Evolutionary conservation across 2,113 vertebrate genomes (phyloP), one percentile per base, ranked within the genome.

Genomic region (Neogobius melanostomus): DNA sequence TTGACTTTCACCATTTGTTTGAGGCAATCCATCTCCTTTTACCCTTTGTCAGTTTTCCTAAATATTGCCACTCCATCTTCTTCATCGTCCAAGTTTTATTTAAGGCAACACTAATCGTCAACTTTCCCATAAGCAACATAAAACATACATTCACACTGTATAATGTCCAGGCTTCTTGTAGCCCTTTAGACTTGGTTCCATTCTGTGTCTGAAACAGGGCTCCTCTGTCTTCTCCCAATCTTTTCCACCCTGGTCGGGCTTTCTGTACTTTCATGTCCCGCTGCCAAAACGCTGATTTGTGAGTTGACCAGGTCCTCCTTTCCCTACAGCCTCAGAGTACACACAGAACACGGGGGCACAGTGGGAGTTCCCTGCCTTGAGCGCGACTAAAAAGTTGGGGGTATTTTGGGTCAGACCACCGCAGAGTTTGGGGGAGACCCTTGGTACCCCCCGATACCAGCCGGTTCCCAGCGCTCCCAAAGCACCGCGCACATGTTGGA

Each of bases 321-420:
- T 71, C 50, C 53, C 64, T 10, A 8, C 56, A 48, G 53, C 48
- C 66, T 79, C 69, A 28, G 47, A 68, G 74, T 60, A 64, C 2
- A 64, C 2, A 1, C 50, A 59, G 74, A 83, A 84, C 71, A 78
- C 28, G 71, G 72, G 76, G 81, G 80, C 72, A 52, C 75, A 69
- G 68, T 83, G 77, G 82, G 83, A 85, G 85, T 87, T 89, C 86
- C 85, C 71, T 78, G 57, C 68, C 63, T 75, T 82, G 83, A 46
- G 66, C 61, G 76, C 50, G 68, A 78, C 49, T 61, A 47, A 65
- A 60, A 43, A 43, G 11, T 45, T 45, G 50, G 74, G 64, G 68
- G 71, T 36, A 36, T 67, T 64, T 73, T 81, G 82, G 78, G 87
- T 91, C 82, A 90, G 91, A 91, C 91, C 91, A 90, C 91, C 91